phyloP scores from a whole-genome alignment of 2,113 vertebrate species.

The Cyprichromis sp. region DNA sequence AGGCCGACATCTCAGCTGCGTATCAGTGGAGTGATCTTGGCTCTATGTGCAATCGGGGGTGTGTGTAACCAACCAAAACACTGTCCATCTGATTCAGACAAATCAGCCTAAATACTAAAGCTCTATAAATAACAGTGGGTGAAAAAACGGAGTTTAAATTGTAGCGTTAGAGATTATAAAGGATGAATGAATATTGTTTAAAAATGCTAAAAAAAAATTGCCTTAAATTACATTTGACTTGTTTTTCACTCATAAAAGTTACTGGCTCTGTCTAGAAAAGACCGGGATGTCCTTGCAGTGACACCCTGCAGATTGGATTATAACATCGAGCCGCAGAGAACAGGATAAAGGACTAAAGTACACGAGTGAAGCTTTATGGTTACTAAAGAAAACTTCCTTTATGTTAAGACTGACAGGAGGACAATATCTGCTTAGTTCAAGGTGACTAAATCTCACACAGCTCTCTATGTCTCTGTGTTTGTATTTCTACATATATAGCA shows the following conservation, averaged over 20 bases:
- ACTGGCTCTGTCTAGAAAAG: not conserved
- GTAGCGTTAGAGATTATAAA: not conserved
- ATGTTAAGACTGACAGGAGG: not conserved
- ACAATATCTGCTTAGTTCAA: not conserved
- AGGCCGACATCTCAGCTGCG: not conserved
- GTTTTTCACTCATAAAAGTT: not conserved
- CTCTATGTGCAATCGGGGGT: not conserved
- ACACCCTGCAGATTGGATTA: conserved; percentile 6
- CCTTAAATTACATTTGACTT: not conserved
- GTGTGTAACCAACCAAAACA: not conserved
- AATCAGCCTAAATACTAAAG: not conserved
- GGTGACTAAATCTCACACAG: not conserved
- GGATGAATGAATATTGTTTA: not conserved
- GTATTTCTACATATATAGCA: not conserved
- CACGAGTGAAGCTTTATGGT: not conserved
- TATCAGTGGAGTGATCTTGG: not conserved
- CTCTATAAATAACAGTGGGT: not conserved
- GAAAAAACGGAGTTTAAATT: rapidly evolving
- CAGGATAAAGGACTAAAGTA: not conserved
- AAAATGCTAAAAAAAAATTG: not conserved
- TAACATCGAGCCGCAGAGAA: not conserved
- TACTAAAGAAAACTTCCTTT: not conserved
- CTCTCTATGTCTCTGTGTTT: not conserved
- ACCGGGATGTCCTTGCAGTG: not conserved
- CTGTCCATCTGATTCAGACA: not conserved